A percentile compares a stretch with the other conserved stretches of the same genome.
Conservation (phyloP, 2,113 vertebrate species). For the Oxyruncus cristatus region DNA sequence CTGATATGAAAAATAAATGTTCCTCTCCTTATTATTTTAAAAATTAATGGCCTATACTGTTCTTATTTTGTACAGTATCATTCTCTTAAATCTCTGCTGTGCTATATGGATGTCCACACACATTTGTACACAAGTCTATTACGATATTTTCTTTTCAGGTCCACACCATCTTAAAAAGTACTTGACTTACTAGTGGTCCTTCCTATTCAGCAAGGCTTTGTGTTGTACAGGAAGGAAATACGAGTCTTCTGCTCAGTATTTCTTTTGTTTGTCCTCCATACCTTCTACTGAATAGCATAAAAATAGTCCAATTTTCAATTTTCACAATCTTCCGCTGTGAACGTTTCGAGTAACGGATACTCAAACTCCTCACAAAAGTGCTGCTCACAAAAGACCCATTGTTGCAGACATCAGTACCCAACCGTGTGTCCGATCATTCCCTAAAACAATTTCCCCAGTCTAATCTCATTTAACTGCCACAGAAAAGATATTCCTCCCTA, state of each 20-base stretch:
- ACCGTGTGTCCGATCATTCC: rapidly evolving
- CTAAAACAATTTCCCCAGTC: background rate
- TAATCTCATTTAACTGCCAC: background rate
- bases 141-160: background rate
- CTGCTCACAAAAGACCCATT: background rate
- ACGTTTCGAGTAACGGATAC: background rate
- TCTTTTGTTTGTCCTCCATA: background rate
- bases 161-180: background rate
- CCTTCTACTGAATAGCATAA: background rate
- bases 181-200: background rate
- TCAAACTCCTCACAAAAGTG: background rate
- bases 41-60: background rate
- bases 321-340: background rate
- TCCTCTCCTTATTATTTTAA: background rate
- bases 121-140: background rate
- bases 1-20: background rate
- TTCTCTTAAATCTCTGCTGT: background rate
- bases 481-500: background rate
- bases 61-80: background rate
- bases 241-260: background rate
- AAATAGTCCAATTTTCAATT: background rate
- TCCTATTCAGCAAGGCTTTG: background rate
- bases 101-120: background rate
- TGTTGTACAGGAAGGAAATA: background rate
- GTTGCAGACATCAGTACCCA: background rate